Base-by-base conservation (phyloP, 2,113 vertebrate species). In the Pluvianellus socialis region DNA sequence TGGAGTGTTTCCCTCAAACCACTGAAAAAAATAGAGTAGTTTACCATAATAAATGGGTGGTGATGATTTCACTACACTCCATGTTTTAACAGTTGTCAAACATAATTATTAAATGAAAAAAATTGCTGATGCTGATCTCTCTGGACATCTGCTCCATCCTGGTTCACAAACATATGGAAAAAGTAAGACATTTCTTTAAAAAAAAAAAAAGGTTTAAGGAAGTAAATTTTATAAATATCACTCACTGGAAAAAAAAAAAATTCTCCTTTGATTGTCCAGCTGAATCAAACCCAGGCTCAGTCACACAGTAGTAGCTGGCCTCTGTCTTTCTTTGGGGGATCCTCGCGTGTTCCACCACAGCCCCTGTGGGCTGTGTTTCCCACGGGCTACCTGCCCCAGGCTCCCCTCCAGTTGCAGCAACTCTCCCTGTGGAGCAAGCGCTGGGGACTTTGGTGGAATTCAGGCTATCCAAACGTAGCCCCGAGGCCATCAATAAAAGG, bases 1-100 rank as follows among this genome's bases (percentile, higher is more conserved):
- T 84, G 61, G 47, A 85, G 68, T 4, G 7, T 87, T 89, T 89
- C 73, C 62, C 71, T 84, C 89, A 95, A 95, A 94, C 66, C 76
- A 61, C 83, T 89, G 65, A 45, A 82, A 94, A 91, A 94, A 90
- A 52, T 10, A 62, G 71, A 92, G 44, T 65, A 65, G 79, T 70
- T 91, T 89, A 68, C 73, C 70, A 66, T 89, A 90, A 93, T 83
- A 93, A 92, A 79, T 33, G 82, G 28, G 7, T 88, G 88, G 88
- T 2, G 53, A 90, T 73, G 81, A 90, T 85, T 96, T 96, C 90
- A 86, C 82, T 82, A 19, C 61, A 28, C 38, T 74, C 59, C 3
- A 2, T 76, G 67, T 49, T 95, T 92, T 86, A 92, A 66, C 75
- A 79, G 77, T 96, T 94, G 87, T 96, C 93, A 96, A 59, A 94